These are phyloP conservation scores for Dicranocentrus wangi DNA, from an alignment of 2,888 invertebrate genomes.

Conservation along the genomic window DNA sequence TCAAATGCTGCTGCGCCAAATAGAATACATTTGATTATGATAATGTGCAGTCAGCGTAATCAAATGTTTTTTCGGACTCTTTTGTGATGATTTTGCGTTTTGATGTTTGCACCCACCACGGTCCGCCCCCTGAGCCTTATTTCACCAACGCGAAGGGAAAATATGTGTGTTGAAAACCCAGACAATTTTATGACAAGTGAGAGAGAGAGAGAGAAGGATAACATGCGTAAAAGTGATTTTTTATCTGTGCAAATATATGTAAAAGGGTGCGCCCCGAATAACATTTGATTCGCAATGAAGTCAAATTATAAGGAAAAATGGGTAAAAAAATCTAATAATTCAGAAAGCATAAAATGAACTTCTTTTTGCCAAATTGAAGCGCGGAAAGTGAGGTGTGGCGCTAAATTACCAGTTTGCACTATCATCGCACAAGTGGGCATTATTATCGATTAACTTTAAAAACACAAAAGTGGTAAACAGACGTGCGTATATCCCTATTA, in stretches of 20 bases:
- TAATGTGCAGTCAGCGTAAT: not conserved
- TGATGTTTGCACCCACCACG: too few relatives aligned
- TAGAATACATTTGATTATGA: not conserved
- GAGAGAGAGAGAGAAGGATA: too few relatives aligned
- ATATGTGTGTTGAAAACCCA: too few relatives aligned
- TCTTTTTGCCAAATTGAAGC: not conserved
- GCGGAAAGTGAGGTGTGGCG: not conserved
- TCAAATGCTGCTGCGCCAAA: not conserved
- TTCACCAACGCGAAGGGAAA: too few relatives aligned
- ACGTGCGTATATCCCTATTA: not conserved
- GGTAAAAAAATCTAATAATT: not conserved
- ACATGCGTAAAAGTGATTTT: too few relatives aligned
- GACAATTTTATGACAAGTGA: too few relatives aligned
- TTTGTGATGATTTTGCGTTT: too few relatives aligned
- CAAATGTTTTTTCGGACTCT: too few relatives aligned
- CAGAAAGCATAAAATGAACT: slow-evolving; percentile 21
- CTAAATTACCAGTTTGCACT: slow-evolving; percentile 1
- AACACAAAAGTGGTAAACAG: too few relatives aligned
- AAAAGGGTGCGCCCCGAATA: slow-evolving; percentile 9
- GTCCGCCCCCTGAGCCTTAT: too few relatives aligned
- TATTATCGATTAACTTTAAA: slow-evolving; percentile 15
- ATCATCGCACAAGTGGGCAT: slow-evolving; percentile 5
- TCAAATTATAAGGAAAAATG: not conserved
- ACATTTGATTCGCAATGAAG: not conserved
- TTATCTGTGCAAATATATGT: too few relatives aligned